Percentiles rank a stretch among this genome's conserved stretches.
Conservation (phyloP, 1,140 invertebrate species). For the Zaprionus africanus region DNA sequence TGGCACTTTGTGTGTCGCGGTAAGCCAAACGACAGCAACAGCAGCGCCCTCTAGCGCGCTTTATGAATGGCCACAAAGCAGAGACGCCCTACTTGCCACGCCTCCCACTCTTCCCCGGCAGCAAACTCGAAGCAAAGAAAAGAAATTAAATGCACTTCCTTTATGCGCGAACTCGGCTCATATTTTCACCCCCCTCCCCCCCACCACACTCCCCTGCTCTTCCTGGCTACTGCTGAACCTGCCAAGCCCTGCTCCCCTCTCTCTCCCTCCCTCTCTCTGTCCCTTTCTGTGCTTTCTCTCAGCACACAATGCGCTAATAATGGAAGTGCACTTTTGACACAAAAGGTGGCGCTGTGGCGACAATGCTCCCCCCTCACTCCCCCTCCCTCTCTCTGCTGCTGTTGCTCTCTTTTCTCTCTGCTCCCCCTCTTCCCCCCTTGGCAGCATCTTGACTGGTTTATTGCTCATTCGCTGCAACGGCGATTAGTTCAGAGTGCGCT, state of each 20-base stretch:
- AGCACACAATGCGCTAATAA: slow-evolving; percentile 75
- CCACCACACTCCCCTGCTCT: no score
- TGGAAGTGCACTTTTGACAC: slow-evolving; percentile 81
- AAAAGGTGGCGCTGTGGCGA: slow-evolving; percentile 75
- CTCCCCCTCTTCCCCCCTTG: neutral
- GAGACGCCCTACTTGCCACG: slow-evolving; percentile 11
- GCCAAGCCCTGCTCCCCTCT: neutral
- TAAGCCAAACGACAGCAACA: slow-evolving; percentile 44
- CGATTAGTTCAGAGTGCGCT: slow-evolving; percentile 58
- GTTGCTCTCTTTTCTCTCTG: neutral
- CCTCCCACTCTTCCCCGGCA: neutral
- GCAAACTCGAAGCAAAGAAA: slow-evolving; percentile 63
- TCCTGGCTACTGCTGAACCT: no score
- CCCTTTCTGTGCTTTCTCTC: neutral
- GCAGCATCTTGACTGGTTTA: slow-evolving; percentile 60
- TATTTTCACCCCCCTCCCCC: slow-evolving; percentile 18
- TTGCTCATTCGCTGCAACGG: slow-evolving; percentile 78
- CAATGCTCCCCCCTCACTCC: slow-evolving; percentile 31
- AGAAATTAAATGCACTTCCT: slow-evolving; percentile 82
- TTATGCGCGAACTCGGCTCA: slow-evolving; percentile 57
- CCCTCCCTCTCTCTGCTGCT: neutral
- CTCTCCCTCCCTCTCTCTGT: neutral
- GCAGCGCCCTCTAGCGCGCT: slow-evolving; percentile 19
- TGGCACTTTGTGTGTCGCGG: slow-evolving; percentile 61
- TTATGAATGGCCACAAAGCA: slow-evolving; percentile 64